Base-by-base conservation (phyloP, 2,113 vertebrate genomes). In the Perccottus glenii region DNA sequence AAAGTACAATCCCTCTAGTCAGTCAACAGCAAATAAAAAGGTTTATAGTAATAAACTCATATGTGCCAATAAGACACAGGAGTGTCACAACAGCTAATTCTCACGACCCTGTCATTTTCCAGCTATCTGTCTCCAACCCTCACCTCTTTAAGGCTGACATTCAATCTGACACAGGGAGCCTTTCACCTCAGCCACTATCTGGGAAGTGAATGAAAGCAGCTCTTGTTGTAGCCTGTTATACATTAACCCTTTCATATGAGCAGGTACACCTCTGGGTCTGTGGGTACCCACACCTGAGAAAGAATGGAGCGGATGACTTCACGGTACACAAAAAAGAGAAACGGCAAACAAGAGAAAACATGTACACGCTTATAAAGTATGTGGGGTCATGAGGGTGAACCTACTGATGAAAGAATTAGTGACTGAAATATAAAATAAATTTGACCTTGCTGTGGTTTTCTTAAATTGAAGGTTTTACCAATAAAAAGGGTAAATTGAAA, bases 141-240 rank as follows among this genome's bases (percentile, higher is more conserved):
- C 58, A n/a, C 10, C 58, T 55, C 33, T 57, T 40, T 52, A 10
- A 81, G 46, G 33, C 76, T 79, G 81, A 80, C 88, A 90, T 73
- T 67, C 68, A 78, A 84, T 57, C 70, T 50, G 60, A 64, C 60
- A 60, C 44, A 64, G 71, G 48, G 62, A 57, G 57, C 59, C 66
- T 79, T 86, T 78, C 73, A 75, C 66, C 93, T 14, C 16, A 27
- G 63, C 70, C 43, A 57, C 53, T 82, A 80, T 84, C 70, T 64
- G 73, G 14, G 33, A 52, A 27, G 45, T 68, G 67, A 42, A 81
- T 89, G 82, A 90, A 87, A 82, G 83, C 78, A 48, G 40, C 59
- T 7, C 82, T 86, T 91, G 91, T 92, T 83, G 45, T 15, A 78
- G 55, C 88, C 75, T 86, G 89, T 88, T 89, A 89, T 67, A 80